These are phyloP conservation scores for Lithosia quadra DNA, from an alignment of 2,888 invertebrate species.

Conservation along the genomic window DNA sequence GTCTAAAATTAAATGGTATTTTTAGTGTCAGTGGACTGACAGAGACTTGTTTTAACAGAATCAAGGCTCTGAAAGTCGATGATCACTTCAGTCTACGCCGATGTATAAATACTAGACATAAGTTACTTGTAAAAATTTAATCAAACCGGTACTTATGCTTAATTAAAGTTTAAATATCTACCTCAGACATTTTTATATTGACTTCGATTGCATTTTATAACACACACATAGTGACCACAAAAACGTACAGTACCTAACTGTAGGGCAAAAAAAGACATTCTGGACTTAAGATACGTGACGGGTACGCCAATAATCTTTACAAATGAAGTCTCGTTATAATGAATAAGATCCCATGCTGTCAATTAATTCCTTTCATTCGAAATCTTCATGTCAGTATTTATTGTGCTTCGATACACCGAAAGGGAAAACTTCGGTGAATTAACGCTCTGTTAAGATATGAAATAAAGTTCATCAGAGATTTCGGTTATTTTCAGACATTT, in stretches of 20 bases:
- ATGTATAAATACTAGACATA: neutral
- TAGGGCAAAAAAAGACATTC: neutral
- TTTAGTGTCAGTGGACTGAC: too few species aligned
- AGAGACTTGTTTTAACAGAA: too few species aligned
- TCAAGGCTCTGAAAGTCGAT: too few species aligned
- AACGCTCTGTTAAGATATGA: slow-evolving; percentile 20
- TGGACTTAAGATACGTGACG: neutral
- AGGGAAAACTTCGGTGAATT: neutral
- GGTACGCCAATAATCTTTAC: neutral
- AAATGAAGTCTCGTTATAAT: neutral
- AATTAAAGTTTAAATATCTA: neutral
- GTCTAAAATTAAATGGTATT: too few species aligned
- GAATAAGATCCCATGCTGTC: neutral
- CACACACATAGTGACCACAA: neutral
- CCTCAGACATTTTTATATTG: neutral
- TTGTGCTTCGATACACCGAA: neutral
- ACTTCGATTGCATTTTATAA: neutral
- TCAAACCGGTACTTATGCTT: too few species aligned
- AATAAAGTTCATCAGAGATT: slow-evolving; percentile 15
- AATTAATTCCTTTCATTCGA: neutral
- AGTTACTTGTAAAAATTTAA: neutral
- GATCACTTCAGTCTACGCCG: neutral
- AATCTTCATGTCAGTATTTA: slow-evolving; percentile 1
- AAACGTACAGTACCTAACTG: neutral
- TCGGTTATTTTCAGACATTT: slow-evolving; percentile 28